Evolutionary conservation across 2,888 invertebrate genomes (phyloP), one percentile per base, ranked within the genome.

Genomic region (Petrophora chlorosata): DNA sequence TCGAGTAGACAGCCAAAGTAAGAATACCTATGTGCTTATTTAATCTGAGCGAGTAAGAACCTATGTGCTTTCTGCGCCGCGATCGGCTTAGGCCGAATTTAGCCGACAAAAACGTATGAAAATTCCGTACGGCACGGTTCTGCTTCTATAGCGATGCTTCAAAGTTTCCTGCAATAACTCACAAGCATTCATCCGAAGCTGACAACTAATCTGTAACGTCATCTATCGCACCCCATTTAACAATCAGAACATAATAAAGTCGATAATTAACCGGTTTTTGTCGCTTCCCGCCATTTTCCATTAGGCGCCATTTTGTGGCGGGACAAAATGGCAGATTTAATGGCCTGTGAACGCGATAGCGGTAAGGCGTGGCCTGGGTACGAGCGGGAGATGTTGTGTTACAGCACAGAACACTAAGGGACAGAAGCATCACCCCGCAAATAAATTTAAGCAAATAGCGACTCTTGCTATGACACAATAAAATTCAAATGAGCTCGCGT

Each of bases 281-380:
- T 53, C 58, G 48, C 56, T 59, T 65, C 59, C 67, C 66, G 67
- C 63, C 60, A 44, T 61, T 63, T 56, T 57, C 62, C 64, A 63
- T 66, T 63, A 56, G 41, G 56, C 46, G 61, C 60, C 63, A 61
- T 69, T 70, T 63, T 67, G 61, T 41, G 57, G 58, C 43, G 51
- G 61, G 32, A 56, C 60, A 60, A 63, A 63, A 62, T 59, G 58
- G 59, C 54, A 45, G 50, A 54, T 39, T 63, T 54, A 63, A 63
- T 63, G 61, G 43, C 56, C 56, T 61, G 59, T 60, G 53, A 63
- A 63, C 52, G 41, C 47, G 63, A 63, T 63, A 63, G 48, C 56
- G 28, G 19, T 9, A 5, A 16, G 28, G 9, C 15, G 47, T 13
- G 40, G 28, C 2, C 23, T 22, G n/a, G 22, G 8, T 38, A 35